Conservation (phyloP, 2,113 vertebrate species). For the Pristiophorus japonicus region DNA sequence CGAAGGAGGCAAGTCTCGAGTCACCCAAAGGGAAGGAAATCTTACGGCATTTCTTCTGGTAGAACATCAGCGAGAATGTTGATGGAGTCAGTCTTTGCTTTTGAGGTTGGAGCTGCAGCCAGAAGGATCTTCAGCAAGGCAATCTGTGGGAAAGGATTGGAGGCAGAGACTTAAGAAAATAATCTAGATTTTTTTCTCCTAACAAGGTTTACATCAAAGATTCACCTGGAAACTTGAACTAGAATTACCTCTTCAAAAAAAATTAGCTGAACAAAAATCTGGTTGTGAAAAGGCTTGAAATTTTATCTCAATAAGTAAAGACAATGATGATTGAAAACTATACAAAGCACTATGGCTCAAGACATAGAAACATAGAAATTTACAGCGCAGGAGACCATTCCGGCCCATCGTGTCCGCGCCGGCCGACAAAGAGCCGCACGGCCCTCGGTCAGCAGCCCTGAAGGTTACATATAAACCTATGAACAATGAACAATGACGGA, state of each 20-base stretch:
- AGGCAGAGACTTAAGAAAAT: neutral
- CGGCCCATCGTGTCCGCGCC: too few relatives aligned
- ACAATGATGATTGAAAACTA: neutral
- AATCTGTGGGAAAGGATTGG: constrained; percentile 60
- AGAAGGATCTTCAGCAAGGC: constrained; percentile 92
- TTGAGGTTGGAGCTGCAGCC: constrained; percentile 93
- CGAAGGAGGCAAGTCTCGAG: neutral
- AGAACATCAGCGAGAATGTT: constrained; percentile 94
- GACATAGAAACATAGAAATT: too few relatives aligned
- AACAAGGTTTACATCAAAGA: neutral
- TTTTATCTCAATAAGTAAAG: neutral
- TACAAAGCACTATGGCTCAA: neutral
- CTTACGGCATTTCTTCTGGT: constrained; percentile 98
- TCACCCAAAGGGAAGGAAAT: neutral
- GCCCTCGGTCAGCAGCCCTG: too few relatives aligned
- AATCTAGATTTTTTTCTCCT: neutral
- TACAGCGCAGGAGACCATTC: too few relatives aligned
- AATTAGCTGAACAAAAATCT: neutral
- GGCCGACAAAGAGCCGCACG: too few relatives aligned
- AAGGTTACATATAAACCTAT: too few relatives aligned
- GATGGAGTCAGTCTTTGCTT: constrained; percentile 97
- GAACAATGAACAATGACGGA: too few relatives aligned
- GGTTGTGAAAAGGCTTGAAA: neutral
- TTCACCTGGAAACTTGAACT: neutral
- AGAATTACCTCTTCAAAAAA: neutral